Conservation (phyloP, 2,113 vertebrate species). For the Aegotheles bennettii region DNA sequence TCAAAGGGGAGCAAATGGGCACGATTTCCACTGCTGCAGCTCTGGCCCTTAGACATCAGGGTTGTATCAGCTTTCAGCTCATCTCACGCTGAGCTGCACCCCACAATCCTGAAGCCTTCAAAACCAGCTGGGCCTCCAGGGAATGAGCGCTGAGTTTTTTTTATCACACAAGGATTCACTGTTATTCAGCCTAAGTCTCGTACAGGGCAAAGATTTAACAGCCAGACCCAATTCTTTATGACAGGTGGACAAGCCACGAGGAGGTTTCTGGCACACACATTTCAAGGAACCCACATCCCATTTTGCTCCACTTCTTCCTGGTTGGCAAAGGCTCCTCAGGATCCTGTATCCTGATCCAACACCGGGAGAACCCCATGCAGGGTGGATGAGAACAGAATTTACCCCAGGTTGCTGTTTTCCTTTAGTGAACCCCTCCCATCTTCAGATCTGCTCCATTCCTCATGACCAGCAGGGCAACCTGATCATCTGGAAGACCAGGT, state of each 20-base stretch:
- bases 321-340: background rate
- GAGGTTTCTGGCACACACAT: background rate
- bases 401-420: background rate
- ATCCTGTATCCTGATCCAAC: background rate
- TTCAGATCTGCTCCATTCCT: background rate
- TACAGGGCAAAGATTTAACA: background rate
- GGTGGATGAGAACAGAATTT: background rate
- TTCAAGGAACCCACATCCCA: background rate
- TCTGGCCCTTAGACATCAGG: background rate
- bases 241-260: background rate
- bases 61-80: background rate
- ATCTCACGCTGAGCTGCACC: background rate
- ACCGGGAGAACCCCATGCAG: background rate
- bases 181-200: background rate
- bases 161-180: background rate
- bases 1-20: background rate
- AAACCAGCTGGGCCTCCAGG: background rate
- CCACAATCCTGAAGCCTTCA: background rate
- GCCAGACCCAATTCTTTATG: background rate
- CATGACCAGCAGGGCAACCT: background rate
- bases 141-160: background rate
- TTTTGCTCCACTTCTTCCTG: background rate
- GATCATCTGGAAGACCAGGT: background rate
- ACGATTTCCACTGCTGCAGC: background rate
- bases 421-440: background rate